A percentile compares a stretch with the other conserved stretches of the same genome.
These are phyloP conservation scores for Streblospio benedicti DNA, from an alignment of 1,140 invertebrate genomes.

Conservation along the genomic window DNA sequence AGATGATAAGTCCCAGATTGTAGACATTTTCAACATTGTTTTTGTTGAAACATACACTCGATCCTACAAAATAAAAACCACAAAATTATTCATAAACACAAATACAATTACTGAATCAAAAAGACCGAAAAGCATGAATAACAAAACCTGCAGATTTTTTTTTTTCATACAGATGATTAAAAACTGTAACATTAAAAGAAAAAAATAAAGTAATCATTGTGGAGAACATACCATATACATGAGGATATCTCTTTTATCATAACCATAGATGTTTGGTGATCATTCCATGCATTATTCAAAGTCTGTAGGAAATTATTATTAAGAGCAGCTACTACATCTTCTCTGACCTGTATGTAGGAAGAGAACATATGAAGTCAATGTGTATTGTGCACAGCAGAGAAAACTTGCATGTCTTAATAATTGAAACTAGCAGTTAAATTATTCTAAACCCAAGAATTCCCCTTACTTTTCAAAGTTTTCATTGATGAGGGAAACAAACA, in stretches of 20 bases:
- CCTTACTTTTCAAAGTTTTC: not conserved
- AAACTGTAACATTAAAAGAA: not conserved
- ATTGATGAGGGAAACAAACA: not conserved
- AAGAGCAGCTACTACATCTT: slow-evolving; percentile 82
- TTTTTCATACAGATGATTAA: not conserved
- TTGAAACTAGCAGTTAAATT: not conserved
- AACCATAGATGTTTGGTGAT: slow-evolving; percentile 99
- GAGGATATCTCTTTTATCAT: slow-evolving; percentile 99
- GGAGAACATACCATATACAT: slow-evolving; percentile 90
- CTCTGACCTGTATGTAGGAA: slow-evolving; percentile 68
- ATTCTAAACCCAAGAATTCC: not conserved
- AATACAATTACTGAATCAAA: not conserved
- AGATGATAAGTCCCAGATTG: slow-evolving; percentile 95
- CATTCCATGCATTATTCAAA: slow-evolving; percentile 95
- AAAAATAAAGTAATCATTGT: not conserved
- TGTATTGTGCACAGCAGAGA: not conserved
- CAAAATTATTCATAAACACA: not conserved
- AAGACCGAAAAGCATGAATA: not conserved
- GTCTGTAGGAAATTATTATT: slow-evolving; percentile 96
- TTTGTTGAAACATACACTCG: slow-evolving; percentile 92
- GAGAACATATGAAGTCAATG: not conserved
- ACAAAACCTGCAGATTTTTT: not conserved
- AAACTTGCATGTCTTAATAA: not conserved
- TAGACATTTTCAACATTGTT: slow-evolving; percentile 98
- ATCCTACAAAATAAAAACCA: slow-evolving; percentile 53